Percentiles rank a stretch among this genome's conserved stretches.
Conservation (phyloP, 2,888 invertebrate species). For the Hyles lineata region DNA sequence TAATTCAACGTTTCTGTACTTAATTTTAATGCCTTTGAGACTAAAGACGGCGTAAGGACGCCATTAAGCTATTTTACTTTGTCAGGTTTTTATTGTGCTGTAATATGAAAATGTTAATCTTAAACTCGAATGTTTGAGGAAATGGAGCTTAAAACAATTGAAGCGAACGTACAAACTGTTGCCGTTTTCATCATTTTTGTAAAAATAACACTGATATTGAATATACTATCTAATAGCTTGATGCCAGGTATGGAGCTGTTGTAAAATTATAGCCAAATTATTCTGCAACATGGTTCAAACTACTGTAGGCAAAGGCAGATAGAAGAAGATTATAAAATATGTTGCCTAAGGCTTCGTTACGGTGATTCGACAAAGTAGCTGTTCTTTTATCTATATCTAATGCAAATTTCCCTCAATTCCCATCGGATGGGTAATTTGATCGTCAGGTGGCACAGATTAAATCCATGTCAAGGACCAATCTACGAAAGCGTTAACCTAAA, state of each 20-base stretch:
- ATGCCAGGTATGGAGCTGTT: too few species aligned
- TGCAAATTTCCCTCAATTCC: not conserved
- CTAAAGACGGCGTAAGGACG: not conserved
- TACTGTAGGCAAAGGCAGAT: too few species aligned
- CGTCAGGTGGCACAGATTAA: not conserved
- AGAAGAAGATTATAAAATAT: too few species aligned
- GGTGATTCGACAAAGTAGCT: too few species aligned
- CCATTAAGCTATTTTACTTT: not conserved
- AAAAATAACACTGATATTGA: too few species aligned
- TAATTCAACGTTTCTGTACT: not conserved
- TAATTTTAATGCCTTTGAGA: not conserved
- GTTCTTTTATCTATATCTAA: not conserved
- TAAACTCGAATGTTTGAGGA: not conserved
- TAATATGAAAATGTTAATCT: not conserved
- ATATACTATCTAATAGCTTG: too few species aligned
- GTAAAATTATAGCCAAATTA: too few species aligned
- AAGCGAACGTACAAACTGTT: too few species aligned
- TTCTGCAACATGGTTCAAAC: too few species aligned
- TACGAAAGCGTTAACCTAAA: constrained; percentile 24
- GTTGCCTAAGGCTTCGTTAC: too few species aligned
- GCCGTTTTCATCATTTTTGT: too few species aligned
- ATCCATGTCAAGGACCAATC: constrained; percentile 30
- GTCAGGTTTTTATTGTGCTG: not conserved
- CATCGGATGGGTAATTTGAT: not conserved
- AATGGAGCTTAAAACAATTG: not conserved